Conservation (phyloP, 2,797 vertebrate genomes). For the Propithecus perrieri region DNA sequence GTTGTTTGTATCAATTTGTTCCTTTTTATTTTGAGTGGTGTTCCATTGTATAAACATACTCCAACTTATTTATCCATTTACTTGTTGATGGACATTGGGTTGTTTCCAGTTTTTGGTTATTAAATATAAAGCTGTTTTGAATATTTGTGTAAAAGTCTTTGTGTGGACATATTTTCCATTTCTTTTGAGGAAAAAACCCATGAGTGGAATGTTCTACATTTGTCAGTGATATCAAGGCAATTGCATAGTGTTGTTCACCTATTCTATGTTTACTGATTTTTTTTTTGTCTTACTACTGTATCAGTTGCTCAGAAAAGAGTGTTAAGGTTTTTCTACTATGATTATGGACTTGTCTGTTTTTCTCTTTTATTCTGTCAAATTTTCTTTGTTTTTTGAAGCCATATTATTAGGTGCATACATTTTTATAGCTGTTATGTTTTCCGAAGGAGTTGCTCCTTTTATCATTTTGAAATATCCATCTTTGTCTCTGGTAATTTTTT, state of each 20-base stretch:
- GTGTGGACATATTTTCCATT: neutral
- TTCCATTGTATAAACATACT: neutral
- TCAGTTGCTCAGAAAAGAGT: neutral
- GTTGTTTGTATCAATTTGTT: neutral
- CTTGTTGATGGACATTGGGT: neutral
- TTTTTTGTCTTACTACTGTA: neutral
- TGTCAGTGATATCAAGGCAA: neutral
- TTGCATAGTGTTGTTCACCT: neutral
- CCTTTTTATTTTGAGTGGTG: neutral
- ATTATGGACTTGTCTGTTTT: neutral
- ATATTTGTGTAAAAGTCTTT: slow-evolving; percentile 9
- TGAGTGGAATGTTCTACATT: neutral
- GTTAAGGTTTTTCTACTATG: neutral
- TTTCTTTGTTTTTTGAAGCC: slow-evolving; percentile 20
- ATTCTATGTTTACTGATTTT: neutral
- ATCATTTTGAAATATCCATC: neutral
- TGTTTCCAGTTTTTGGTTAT: neutral
- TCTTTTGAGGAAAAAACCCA: neutral
- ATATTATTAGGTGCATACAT: neutral
- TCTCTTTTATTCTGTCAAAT: neutral
- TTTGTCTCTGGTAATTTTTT: neutral
- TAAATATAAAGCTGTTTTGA: neutral
- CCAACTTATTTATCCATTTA: neutral
- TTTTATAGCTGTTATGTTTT: neutral
- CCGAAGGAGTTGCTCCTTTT: neutral